Evolutionary conservation across 2,113 vertebrate genomes (phyloP).

Genomic region (Prolemur simus): DNA sequence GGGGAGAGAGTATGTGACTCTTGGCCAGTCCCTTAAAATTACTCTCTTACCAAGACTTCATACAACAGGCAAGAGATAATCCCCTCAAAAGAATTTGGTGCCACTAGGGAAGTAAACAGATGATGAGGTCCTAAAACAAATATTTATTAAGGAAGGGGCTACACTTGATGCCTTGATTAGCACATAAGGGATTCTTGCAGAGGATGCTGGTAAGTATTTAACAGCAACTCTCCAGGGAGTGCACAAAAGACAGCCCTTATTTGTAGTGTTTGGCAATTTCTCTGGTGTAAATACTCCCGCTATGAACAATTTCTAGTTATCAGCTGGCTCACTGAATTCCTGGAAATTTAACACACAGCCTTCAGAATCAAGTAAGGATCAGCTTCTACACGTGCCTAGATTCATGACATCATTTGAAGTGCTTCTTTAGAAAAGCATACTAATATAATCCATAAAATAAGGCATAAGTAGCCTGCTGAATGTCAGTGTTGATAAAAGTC

Average conservation of each 20-base stretch:
- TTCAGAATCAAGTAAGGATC: background rate
- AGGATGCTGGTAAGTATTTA: background rate
- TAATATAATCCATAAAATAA: background rate
- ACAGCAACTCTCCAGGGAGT: background rate
- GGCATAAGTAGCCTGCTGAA: background rate
- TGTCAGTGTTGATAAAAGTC: background rate
- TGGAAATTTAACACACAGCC: background rate
- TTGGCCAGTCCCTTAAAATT: background rate
- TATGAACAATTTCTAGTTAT: background rate
- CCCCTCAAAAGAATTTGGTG: background rate
- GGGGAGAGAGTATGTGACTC: background rate
- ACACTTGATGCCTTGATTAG: accelerated
- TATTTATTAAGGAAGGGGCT: background rate
- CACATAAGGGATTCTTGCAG: background rate
- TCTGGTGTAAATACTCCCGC: background rate
- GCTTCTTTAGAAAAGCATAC: background rate
- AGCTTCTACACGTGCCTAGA: too few relatives aligned
- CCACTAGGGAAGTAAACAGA: background rate
- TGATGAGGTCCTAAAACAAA: background rate
- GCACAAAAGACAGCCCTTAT: background rate
- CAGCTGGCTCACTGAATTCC: background rate
- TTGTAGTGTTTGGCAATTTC: background rate
- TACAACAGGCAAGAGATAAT: background rate
- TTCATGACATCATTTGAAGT: background rate
- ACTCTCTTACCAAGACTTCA: background rate